These are phyloP conservation scores for Brevipalpus yothersi DNA, from an alignment of 1,140 invertebrate species.

Conservation along the genomic window DNA sequence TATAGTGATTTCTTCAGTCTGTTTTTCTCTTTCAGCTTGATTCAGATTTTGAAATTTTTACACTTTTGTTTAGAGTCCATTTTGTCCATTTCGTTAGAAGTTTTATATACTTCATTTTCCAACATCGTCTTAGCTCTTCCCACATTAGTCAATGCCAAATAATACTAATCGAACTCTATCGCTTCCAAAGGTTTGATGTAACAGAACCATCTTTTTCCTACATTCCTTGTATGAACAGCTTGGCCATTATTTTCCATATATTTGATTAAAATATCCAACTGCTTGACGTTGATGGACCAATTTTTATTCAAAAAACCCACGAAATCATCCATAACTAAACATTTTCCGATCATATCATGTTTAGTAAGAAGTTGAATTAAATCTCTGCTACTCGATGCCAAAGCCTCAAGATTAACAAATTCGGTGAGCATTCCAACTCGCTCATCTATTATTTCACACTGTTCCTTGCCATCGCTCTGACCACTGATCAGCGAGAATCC, in stretches of 20 bases:
- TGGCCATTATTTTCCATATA: not conserved
- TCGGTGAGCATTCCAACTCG: not conserved
- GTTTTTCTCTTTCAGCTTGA: not conserved
- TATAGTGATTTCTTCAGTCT: not conserved
- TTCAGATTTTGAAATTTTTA: not conserved
- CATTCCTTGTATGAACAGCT: not conserved
- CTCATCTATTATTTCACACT: not conserved
- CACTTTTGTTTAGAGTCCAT: not conserved
- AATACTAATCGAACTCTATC: not conserved
- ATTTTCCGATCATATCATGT: not conserved
- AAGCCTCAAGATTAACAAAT: not conserved
- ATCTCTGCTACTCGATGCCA: not conserved
- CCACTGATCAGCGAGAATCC: not conserved
- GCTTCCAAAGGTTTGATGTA: constrained; percentile 5
- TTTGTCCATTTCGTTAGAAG: not conserved
- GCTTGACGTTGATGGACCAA: not conserved
- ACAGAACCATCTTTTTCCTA: not conserved
- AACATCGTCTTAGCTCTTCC: constrained; percentile 2
- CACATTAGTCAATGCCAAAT: constrained; percentile 1
- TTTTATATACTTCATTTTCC: constrained; percentile 1
- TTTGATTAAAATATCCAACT: not conserved
- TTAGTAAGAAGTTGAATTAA: not conserved
- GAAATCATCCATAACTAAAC: not conserved
- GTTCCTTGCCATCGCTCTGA: not conserved
- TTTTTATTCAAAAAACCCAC: not conserved